Evolutionary conservation across 1,140 invertebrate genomes (phyloP).

Genomic region (Pseudomyrmex cubaensis): DNA sequence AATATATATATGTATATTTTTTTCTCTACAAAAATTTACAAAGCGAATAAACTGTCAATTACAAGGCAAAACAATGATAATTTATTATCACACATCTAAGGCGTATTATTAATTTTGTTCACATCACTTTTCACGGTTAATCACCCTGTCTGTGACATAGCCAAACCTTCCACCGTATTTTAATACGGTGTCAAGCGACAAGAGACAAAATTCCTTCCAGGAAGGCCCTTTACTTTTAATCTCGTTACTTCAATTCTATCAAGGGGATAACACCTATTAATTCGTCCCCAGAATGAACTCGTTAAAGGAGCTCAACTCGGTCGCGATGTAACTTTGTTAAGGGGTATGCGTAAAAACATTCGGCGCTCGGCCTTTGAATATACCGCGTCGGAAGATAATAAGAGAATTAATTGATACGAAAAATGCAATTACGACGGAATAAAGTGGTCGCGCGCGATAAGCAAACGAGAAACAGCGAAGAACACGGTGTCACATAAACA

Average conservation of each 20-base stretch:
- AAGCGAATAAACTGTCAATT: not conserved
- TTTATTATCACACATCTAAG: constrained; percentile 3
- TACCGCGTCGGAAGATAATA: constrained; percentile 43
- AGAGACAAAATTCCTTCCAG: constrained; percentile 69
- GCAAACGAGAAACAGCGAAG: not conserved
- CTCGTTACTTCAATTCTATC: constrained; percentile 75
- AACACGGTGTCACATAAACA: no score
- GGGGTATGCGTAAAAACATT: constrained; percentile 66
- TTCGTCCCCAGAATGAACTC: constrained; percentile 74
- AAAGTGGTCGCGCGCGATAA: constrained; percentile 26
- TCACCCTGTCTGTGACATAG: constrained; percentile 61
- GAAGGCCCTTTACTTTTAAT: constrained; percentile 73
- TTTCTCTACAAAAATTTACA: not conserved
- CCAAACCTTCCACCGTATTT: constrained; percentile 55
- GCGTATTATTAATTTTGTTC: constrained; percentile 62
- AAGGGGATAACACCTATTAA: constrained; percentile 76
- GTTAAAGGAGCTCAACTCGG: constrained; percentile 72
- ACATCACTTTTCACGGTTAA: constrained; percentile 67
- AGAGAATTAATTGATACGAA: constrained; percentile 43
- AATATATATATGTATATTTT: not conserved
- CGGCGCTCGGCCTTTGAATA: constrained; percentile 52
- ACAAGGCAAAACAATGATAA: no score
- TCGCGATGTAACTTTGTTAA: constrained; percentile 71
- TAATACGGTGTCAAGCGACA: constrained; percentile 64
- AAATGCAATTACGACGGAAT: constrained; percentile 39